A percentile compares a stretch with the other conserved stretches of the same genome.
Conservation (phyloP, 2,888 invertebrate species). For the Aleiodes testaceus region DNA sequence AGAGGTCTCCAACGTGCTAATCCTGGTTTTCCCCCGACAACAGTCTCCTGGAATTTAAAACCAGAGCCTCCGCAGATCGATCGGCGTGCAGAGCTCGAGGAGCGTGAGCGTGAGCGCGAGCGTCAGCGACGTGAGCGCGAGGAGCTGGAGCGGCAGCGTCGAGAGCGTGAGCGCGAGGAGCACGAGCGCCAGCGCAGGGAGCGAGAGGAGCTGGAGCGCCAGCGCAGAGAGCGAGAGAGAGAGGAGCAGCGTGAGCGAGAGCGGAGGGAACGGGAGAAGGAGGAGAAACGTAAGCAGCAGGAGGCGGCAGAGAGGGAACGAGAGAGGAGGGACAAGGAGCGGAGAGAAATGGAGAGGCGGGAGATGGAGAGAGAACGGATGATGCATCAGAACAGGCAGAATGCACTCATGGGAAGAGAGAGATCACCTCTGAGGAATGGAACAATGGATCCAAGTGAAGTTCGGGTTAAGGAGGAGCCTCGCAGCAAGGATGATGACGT, state of each 20-base stretch:
- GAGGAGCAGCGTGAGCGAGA: slow-evolving; percentile 72
- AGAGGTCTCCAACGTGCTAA: slow-evolving; percentile 79
- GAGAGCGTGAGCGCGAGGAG: slow-evolving; percentile 78
- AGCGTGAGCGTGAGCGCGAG: slow-evolving; percentile 73
- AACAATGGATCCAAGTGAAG: slow-evolving; percentile 61
- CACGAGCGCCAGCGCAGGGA: slow-evolving; percentile 78
- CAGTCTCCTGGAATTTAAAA: slow-evolving; percentile 79
- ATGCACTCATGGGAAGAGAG: slow-evolving; percentile 73
- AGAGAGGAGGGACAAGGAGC: slow-evolving; percentile 75
- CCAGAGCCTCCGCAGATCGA: slow-evolving; percentile 79
- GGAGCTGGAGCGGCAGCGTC: slow-evolving; percentile 78
- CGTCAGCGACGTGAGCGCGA: slow-evolving; percentile 76
- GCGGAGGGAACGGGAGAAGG: slow-evolving; percentile 73
- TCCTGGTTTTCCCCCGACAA: slow-evolving; percentile 75
- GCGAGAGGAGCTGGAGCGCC: slow-evolving; percentile 67
- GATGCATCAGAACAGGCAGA: slow-evolving; percentile 74
- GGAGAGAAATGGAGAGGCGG: slow-evolving; percentile 76
- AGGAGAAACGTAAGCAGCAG: slow-evolving; percentile 71
- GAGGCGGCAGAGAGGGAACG: slow-evolving; percentile 69
- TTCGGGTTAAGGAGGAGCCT: slow-evolving; percentile 80
- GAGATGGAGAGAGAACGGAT: slow-evolving; percentile 76
- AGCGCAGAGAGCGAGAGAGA: slow-evolving; percentile 72
- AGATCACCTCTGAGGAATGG: slow-evolving; percentile 87
- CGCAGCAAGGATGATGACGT: slow-evolving; percentile 76
- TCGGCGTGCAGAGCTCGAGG: slow-evolving; percentile 77